Evolutionary conservation across 2,113 vertebrate species (phyloP).

Genomic region (Colossoma macropomum): DNA sequence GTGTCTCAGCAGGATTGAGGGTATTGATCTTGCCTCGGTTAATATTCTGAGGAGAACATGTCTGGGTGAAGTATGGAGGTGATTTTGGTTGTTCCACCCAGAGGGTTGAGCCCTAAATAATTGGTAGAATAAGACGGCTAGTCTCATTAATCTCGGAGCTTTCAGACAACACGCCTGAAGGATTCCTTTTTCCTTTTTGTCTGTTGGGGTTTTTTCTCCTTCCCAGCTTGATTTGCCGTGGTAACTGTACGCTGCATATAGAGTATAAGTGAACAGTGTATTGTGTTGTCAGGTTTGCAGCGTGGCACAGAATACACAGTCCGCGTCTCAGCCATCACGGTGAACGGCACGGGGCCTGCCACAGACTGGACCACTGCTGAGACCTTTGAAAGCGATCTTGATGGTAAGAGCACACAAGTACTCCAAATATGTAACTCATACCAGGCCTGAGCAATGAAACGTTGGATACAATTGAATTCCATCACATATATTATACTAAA

Average conservation of each 20-base stretch:
- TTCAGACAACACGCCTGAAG: constrained; percentile 29
- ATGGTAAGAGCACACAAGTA: constrained; percentile 78
- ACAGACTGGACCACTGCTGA: constrained; percentile 92
- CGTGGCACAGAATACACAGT: constrained; percentile 94
- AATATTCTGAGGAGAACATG: constrained; percentile 7
- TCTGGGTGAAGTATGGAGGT: constrained; percentile 39
- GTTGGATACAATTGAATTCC: too few relatives aligned
- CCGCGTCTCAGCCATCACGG: constrained; percentile 87
- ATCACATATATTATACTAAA: too few relatives aligned
- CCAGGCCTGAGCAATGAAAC: not conserved
- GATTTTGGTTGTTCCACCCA: constrained; percentile 30
- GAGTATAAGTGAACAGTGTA: not conserved
- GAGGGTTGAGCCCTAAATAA: constrained; percentile 31
- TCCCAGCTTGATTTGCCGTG: not conserved
- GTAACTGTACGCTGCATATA: not conserved
- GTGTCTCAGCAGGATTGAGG: not conserved
- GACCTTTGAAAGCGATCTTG: constrained; percentile 96
- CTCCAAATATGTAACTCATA: not conserved
- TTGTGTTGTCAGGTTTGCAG: constrained; percentile 83
- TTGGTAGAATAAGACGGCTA: constrained; percentile 16
- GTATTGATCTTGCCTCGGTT: constrained; percentile 4
- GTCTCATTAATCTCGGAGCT: constrained; percentile 31
- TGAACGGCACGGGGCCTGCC: constrained; percentile 91
- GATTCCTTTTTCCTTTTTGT: not conserved
- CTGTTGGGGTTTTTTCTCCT: not conserved